These are phyloP conservation scores for Vicugna pacos DNA, from an alignment of 2,113 vertebrate genomes.

Conservation along the genomic window DNA sequence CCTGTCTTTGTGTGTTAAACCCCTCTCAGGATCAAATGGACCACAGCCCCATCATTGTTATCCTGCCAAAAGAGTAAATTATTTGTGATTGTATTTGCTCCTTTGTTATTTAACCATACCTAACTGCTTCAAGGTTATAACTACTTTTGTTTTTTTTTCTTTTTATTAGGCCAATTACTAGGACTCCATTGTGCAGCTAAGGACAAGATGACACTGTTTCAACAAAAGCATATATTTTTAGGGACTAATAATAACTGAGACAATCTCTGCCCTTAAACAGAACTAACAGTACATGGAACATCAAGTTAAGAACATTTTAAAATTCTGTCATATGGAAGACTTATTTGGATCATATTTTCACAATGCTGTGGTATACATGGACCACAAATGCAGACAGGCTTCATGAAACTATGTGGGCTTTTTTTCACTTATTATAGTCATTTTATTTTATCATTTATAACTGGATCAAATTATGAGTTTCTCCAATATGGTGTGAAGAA, in stretches of 20 bases:
- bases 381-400: background rate
- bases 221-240: conserved; percentile 20
- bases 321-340: background rate
- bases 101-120: background rate
- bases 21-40: background rate
- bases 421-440: background rate
- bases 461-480: background rate
- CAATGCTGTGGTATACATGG: background rate
- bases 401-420: background rate
- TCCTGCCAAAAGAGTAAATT: background rate
- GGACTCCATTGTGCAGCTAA: background rate
- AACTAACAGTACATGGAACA: background rate
- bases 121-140: background rate
- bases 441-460: background rate
- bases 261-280: background rate
- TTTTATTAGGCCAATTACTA: conserved; percentile 18
- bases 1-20: background rate
- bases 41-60: background rate
- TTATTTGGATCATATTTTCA: background rate
- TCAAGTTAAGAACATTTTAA: background rate
- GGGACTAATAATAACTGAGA: background rate
- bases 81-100: background rate
- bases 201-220: background rate
- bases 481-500: background rate
- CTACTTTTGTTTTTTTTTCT: background rate